These are phyloP conservation scores for Phengaris alcon DNA, from an alignment of 2,888 invertebrate species.

Conservation along the genomic window DNA sequence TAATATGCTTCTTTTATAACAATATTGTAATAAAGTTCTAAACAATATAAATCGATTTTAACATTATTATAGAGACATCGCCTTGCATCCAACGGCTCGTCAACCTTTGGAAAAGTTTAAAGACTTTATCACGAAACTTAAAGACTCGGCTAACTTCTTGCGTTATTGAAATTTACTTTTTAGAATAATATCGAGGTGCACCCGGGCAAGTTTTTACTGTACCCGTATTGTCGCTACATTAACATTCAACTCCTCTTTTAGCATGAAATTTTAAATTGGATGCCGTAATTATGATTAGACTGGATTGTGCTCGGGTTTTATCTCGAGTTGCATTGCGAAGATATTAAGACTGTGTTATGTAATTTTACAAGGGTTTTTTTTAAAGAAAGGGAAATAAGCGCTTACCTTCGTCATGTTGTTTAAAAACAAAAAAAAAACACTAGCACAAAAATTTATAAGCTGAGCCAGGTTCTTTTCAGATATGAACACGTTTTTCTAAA, in stretches of 20 bases:
- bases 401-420: background rate
- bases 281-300: conserved; percentile 62
- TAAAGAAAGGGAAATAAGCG: background rate
- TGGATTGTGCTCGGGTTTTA: conserved; percentile 41
- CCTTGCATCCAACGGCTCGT: conserved; percentile 27
- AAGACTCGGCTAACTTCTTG: conserved; percentile 53
- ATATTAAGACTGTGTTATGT: background rate
- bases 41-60: conserved; percentile 10
- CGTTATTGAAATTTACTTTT: conserved; percentile 72
- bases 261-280: conserved; percentile 67
- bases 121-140: conserved; percentile 34
- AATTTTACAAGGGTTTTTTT: background rate
- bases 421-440: background rate
- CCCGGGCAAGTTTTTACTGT: conserved; percentile 70
- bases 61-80: conserved; percentile 14
- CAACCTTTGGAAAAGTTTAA: conserved; percentile 32
- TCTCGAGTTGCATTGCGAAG: background rate
- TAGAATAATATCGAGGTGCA: conserved; percentile 69
- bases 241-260: conserved; percentile 67
- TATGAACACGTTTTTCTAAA: too few species aligned
- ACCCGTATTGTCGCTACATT: conserved; percentile 73
- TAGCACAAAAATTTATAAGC: too few species aligned
- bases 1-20: background rate
- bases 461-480: too few species aligned
- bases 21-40: background rate